phyloP scores from a whole-genome alignment of 2,797 vertebrate species.

The Siniperca undulata region DNA sequence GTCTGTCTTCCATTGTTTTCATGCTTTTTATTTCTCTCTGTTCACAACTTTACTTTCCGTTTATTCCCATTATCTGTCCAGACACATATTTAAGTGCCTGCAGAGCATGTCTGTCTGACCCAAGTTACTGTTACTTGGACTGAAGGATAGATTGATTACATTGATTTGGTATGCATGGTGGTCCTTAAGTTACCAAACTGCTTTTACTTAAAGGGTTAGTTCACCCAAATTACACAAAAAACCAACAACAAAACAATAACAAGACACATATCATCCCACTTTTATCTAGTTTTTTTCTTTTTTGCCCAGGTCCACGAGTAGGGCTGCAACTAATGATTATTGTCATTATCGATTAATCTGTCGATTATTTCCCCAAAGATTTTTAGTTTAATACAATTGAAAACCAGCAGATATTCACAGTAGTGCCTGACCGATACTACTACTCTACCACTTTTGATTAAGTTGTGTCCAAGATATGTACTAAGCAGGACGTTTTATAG shows the following conservation, averaged over 20 bases:
- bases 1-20: constrained; percentile 22
- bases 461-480: neutral
- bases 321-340: neutral
- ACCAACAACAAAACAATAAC: neutral
- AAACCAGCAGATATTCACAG: neutral
- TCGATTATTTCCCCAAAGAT: too few relatives aligned
- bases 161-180: neutral
- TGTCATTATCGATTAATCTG: neutral
- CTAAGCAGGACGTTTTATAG: neutral
- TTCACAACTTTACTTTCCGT: neutral
- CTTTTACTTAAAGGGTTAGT: neutral
- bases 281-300: neutral
- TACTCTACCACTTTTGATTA: too few relatives aligned
- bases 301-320: neutral
- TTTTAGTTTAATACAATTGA: neutral
- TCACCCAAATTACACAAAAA: neutral
- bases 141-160: neutral
- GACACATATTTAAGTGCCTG: constrained; percentile 1
- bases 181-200: neutral
- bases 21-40: constrained; percentile 32
- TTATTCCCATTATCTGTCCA: constrained; percentile 18
- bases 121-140: constrained; percentile 1
- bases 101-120: constrained; percentile 9
- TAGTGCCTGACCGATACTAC: neutral
- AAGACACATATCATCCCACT: neutral